These are phyloP conservation scores for Volucella bombylans DNA, from an alignment of 2,888 invertebrate species.

Conservation along the genomic window DNA sequence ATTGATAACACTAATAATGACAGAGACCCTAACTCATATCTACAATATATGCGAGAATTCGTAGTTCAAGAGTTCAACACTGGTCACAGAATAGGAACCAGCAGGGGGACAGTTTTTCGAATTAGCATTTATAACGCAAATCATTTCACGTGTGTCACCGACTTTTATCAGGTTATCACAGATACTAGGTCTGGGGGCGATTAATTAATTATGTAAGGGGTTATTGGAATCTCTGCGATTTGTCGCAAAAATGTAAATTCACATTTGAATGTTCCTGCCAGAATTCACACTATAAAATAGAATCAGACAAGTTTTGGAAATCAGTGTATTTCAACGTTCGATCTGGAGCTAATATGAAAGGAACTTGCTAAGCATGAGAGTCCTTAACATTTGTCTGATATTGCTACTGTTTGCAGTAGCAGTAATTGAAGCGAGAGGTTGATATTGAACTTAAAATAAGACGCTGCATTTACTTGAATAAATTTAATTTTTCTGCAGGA, in stretches of 20 bases:
- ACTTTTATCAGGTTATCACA: not conserved
- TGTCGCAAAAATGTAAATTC: slow-evolving; percentile 47
- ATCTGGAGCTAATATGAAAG: slow-evolving; percentile 48
- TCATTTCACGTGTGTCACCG: slow-evolving; percentile 31
- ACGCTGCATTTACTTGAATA: not conserved
- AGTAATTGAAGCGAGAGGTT: slow-evolving; percentile 67
- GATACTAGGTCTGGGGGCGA: slow-evolving; percentile 36
- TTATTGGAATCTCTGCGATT: slow-evolving; percentile 15
- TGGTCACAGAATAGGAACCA: slow-evolving; percentile 35
- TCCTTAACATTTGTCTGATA: slow-evolving; percentile 50
- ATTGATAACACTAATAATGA: not conserved
- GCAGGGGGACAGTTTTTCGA: not conserved
- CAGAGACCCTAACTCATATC: too few relatives aligned
- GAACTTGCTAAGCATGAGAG: slow-evolving; percentile 41
- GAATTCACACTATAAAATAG: slow-evolving; percentile 74
- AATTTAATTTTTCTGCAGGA: slow-evolving; percentile 17
- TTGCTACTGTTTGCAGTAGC: slow-evolving; percentile 67
- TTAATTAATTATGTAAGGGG: slow-evolving; percentile 52
- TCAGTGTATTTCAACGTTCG: slow-evolving; percentile 72
- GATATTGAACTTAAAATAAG: slow-evolving; percentile 14
- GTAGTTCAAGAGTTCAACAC: slow-evolving; percentile 47
- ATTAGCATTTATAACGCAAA: slow-evolving; percentile 41
- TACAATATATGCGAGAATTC: slow-evolving; percentile 1
- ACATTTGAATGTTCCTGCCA: not conserved
- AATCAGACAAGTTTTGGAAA: slow-evolving; percentile 55